Base-by-base conservation (phyloP, 1,140 invertebrate genomes). In the Musca domestica region DNA sequence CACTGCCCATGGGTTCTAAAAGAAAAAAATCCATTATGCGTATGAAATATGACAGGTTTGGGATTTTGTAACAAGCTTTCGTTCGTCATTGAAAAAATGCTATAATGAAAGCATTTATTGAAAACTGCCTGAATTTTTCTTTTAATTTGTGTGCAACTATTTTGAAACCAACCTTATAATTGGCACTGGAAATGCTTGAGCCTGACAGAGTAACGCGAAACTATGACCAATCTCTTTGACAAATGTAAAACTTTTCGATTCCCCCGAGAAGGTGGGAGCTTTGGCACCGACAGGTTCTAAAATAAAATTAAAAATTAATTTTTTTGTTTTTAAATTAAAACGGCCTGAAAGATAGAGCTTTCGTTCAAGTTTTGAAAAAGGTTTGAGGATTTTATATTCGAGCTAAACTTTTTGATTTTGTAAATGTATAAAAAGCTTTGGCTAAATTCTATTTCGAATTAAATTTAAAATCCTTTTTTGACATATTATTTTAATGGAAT, bases 171-270 rank as follows among this genome's bases (percentile, higher is more conserved):
- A 84, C 84, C 82, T 84, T 77, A 80, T 81, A 52, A 72, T 51
- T 30, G 83, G 82, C 66, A 79, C 72, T 58, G 86, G 86, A 72
- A 82, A 85, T 3, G 79, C 84, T 72, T 92, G 90, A 70, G 91
- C 91, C 73, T 90, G 90, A 83, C 92, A 95, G 25, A 92, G 85
- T 67, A 95, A 83, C 71, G 88, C 86, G 74, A 90, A 84, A 70
- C 84, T 83, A 52, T 84, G 82, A 20, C 49, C 64, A 47, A 71
- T 86, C 84, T 67, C 84, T 91, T 74, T 90, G 89, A 83, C 92
- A 94, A 95, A 83, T 71, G 89, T 86, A 74, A 90, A 84, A 70
- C 77, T 71, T 75, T 66, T 76, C 30, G 74, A 72, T 64, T 72
- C 69, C 3, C 58, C 66, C 4, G 70, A 69, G 25, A 90, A 89